Percentiles rank a stretch among this genome's conserved stretches.
phyloP scores from a whole-genome alignment of 37 sponge, comb jelly and placozoan genomes.

The Chondrosia reniformis region DNA sequence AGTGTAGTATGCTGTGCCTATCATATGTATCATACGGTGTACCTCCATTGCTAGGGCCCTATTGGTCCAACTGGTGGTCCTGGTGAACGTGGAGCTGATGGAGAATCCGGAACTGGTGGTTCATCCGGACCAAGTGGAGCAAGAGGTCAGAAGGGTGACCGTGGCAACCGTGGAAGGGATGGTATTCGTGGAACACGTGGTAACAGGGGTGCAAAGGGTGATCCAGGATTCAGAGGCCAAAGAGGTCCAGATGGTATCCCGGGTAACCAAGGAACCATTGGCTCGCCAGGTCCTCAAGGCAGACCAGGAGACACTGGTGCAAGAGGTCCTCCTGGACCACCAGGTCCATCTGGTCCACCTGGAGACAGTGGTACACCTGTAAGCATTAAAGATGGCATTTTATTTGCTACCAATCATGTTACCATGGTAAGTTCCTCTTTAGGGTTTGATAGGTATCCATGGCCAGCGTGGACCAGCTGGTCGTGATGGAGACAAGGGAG shows the following conservation, averaged over 20 bases:
- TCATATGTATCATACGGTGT: too few species aligned
- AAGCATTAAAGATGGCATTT: too few species aligned
- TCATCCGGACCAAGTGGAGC: not conserved
- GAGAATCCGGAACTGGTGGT: not conserved
- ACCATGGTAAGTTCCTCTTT: too few species aligned
- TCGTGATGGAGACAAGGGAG: not conserved
- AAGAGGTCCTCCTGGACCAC: not conserved
- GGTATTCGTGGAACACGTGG: not conserved
- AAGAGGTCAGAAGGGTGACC: not conserved
- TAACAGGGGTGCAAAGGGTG: not conserved
- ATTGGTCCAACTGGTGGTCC: too few species aligned
- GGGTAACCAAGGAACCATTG: not conserved
- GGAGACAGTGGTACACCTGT: too few species aligned
- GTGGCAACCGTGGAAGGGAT: not conserved
- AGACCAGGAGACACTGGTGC: not conserved
- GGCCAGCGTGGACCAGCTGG: not conserved
- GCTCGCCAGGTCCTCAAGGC: not conserved
- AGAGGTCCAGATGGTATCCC: not conserved
- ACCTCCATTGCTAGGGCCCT: too few species aligned
- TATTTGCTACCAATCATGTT: too few species aligned
- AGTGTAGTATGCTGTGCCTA: not conserved
- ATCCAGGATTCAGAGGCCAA: not conserved
- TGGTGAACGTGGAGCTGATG: not conserved
- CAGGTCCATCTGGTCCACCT: slow-evolving; percentile 4
- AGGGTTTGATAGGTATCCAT: not conserved